Evolutionary conservation across 2,113 vertebrate genomes (phyloP).

Genomic region (Brachypodius melanocephalos): DNA sequence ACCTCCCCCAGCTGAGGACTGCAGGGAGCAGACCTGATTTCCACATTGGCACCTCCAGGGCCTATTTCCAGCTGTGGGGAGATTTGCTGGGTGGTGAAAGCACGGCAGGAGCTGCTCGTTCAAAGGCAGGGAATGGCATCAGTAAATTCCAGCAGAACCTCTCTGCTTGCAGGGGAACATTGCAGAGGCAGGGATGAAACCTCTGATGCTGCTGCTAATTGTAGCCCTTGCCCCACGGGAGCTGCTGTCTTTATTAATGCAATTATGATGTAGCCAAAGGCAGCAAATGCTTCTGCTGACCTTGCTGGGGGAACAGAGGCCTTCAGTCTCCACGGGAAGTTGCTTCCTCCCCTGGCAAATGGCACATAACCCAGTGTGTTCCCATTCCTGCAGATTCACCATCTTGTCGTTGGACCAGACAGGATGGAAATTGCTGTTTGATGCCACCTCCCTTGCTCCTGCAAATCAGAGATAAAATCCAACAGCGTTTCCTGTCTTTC

Average conservation of each 20-base stretch:
- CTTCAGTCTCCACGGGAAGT: neutral
- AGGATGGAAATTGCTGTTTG: neutral
- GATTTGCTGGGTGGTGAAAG: neutral
- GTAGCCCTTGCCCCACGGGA: conserved; percentile 11
- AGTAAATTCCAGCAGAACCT: neutral
- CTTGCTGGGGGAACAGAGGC: neutral
- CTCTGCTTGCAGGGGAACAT: neutral
- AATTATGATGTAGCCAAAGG: conserved; percentile 47
- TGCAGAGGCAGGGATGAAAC: neutral
- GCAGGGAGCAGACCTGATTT: neutral
- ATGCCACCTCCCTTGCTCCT: neutral
- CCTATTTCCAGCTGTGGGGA: neutral
- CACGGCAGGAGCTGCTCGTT: neutral
- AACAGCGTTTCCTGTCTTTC: neutral
- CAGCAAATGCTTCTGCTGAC: conserved; percentile 37
- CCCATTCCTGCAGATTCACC: neutral
- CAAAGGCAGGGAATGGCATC: neutral
- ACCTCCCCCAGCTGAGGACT: neutral
- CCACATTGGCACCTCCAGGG: neutral
- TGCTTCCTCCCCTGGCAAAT: neutral
- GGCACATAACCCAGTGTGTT: neutral
- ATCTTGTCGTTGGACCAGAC: neutral
- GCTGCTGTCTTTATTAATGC: conserved; percentile 28
- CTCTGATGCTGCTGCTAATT: conserved; percentile 20
- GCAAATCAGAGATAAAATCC: neutral